Evolutionary conservation across 2,113 vertebrate genomes (phyloP).

Genomic region (Hydrochoerus hydrochaeris): DNA sequence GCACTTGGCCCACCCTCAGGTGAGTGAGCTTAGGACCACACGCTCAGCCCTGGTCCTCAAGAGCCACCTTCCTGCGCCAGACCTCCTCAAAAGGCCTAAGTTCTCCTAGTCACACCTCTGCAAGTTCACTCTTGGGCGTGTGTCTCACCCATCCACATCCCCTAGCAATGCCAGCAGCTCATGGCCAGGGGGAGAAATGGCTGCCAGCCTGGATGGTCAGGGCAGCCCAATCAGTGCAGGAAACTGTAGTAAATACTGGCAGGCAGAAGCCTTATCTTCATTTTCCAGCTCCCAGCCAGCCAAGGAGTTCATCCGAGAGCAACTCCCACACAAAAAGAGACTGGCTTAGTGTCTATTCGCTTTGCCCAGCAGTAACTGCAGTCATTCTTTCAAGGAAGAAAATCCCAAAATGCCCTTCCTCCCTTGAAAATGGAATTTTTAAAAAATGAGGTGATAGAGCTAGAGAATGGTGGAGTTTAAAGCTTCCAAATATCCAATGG

Average conservation of each 20-base stretch:
- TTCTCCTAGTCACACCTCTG: not conserved
- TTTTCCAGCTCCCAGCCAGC: not conserved
- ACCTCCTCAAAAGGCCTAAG: conserved; percentile 53
- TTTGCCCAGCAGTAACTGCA: not conserved
- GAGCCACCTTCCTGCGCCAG: conserved; percentile 60
- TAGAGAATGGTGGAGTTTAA: fast-evolving
- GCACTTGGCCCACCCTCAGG: not conserved
- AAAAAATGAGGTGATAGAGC: not conserved
- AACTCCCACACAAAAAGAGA: not conserved
- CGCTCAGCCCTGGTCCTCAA: conserved; percentile 20
- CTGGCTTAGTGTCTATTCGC: fast-evolving
- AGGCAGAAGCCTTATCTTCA: too few relatives aligned
- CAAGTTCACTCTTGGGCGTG: fast-evolving
- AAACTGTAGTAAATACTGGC: not conserved
- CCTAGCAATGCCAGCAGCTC: not conserved
- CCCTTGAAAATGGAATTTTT: not conserved
- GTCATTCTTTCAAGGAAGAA: not conserved
- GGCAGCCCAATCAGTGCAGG: not conserved
- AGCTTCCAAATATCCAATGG: not conserved
- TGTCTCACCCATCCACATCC: not conserved
- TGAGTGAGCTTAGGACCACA: not conserved
- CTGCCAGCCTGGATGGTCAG: fast-evolving
- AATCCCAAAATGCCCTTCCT: not conserved
- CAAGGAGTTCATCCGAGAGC: fast-evolving
- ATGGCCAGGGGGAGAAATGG: not conserved